Conservation (phyloP, 2,113 vertebrate genomes). For the Porphyrio hochstetteri region DNA sequence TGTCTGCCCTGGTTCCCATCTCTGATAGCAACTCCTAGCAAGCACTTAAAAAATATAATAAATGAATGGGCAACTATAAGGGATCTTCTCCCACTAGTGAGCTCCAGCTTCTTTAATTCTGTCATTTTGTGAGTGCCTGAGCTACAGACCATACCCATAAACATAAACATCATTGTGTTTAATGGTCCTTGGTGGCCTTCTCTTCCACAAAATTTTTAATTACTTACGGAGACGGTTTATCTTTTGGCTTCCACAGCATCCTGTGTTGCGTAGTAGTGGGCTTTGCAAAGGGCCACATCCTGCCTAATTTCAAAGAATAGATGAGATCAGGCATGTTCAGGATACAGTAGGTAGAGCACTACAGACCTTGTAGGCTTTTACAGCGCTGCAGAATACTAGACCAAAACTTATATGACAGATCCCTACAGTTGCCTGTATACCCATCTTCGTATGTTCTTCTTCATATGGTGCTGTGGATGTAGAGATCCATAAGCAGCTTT, state of each 20-base stretch:
- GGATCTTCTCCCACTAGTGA: background rate
- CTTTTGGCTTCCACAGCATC: background rate
- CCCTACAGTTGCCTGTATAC: background rate
- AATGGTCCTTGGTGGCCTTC: background rate
- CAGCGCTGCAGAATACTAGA: background rate
- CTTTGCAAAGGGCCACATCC: background rate
- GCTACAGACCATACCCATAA: background rate
- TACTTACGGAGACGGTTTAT: background rate
- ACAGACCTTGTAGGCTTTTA: background rate
- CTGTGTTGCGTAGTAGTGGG: background rate
- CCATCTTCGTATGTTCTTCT: background rate
- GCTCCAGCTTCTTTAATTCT: background rate
- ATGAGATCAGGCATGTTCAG: background rate
- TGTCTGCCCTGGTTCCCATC: background rate
- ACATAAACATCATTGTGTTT: background rate
- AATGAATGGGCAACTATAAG: background rate
- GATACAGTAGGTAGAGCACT: background rate
- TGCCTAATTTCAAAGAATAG: background rate
- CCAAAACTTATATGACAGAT: background rate
- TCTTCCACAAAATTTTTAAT: background rate
- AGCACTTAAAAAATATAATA: background rate
- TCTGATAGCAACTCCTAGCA: background rate
- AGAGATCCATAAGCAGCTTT: background rate
- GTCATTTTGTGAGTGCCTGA: background rate
- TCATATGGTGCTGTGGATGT: background rate